These are phyloP conservation scores for Scaptodrosophila lebanonensis DNA, from an alignment of 1,140 invertebrate species.

Conservation along the genomic window DNA sequence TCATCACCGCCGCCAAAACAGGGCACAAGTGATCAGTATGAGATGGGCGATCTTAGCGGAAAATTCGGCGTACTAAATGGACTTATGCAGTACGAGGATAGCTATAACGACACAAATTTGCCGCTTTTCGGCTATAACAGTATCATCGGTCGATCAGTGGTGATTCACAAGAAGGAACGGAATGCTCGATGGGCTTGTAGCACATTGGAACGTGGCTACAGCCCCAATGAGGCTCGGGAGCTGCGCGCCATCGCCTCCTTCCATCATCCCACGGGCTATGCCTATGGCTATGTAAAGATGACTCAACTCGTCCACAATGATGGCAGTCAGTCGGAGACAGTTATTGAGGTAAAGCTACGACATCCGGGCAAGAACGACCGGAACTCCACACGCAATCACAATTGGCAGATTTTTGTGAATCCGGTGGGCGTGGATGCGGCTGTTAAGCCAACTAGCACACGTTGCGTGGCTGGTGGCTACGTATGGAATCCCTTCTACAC, in stretches of 20 bases:
- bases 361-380: slow-evolving; percentile 90
- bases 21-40: slow-evolving; percentile 90
- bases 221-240: slow-evolving; percentile 89
- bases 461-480: slow-evolving; percentile 93
- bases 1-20: slow-evolving; percentile 80
- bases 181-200: slow-evolving; percentile 89
- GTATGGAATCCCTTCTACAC: slow-evolving; percentile 96
- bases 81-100: slow-evolving; percentile 79
- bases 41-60: slow-evolving; percentile 92
- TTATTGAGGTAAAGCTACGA: slow-evolving; percentile 90
- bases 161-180: slow-evolving; percentile 86
- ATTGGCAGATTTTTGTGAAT: slow-evolving; percentile 96
- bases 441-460: slow-evolving; percentile 85
- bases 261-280: slow-evolving; percentile 91
- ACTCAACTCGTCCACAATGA: slow-evolving; percentile 92
- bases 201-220: slow-evolving; percentile 90
- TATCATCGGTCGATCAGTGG: slow-evolving; percentile 90
- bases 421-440: slow-evolving; percentile 94
- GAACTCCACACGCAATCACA: slow-evolving; percentile 90
- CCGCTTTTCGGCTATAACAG: slow-evolving; percentile 90
- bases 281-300: slow-evolving; percentile 92
- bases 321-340: slow-evolving; percentile 91
- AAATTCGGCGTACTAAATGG: slow-evolving; percentile 89
- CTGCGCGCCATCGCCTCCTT: slow-evolving; percentile 93
- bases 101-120: slow-evolving; percentile 90